phyloP scores from a whole-genome alignment of 1,140 invertebrate genomes.

The Phocides pigmalion region DNA sequence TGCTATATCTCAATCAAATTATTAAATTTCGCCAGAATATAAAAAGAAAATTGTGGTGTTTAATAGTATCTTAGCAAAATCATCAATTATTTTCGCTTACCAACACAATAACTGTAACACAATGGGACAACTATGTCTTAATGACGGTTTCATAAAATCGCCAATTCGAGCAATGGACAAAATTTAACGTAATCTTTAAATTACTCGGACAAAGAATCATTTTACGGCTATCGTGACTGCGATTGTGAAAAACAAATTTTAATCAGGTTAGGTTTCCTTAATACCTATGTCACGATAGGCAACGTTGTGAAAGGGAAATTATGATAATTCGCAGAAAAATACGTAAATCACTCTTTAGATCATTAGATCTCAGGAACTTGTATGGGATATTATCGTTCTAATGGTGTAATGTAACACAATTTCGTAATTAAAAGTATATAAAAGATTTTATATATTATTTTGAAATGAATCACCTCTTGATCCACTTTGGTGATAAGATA shows the following conservation, averaged over 20 bases:
- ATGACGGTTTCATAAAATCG: constrained; percentile 13
- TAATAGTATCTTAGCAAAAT: background rate
- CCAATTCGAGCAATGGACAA: background rate
- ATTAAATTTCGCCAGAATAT: too few relatives aligned
- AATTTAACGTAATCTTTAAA: constrained; percentile 17
- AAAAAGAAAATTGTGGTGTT: too few relatives aligned
- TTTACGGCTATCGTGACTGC: constrained; percentile 46
- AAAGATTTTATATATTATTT: too few relatives aligned
- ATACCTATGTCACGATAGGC: constrained; percentile 39
- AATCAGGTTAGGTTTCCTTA: constrained; percentile 44
- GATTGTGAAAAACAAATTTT: constrained; percentile 46
- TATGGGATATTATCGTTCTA: too few relatives aligned
- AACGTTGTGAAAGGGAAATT: constrained; percentile 43
- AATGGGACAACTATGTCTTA: constrained; percentile 13
- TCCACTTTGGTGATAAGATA: too few relatives aligned
- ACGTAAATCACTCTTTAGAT: too few relatives aligned
- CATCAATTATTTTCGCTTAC: background rate
- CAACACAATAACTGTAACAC: constrained; percentile 2
- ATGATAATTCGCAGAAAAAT: constrained; percentile 28
- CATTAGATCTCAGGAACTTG: too few relatives aligned
- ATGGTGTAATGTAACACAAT: too few relatives aligned
- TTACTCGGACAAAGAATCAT: constrained; percentile 38
- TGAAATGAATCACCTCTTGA: too few relatives aligned
- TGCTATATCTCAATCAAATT: too few relatives aligned
- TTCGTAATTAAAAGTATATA: too few relatives aligned